Percentiles rank a stretch among this genome's conserved stretches.
phyloP scores from a whole-genome alignment of 2,113 vertebrate species.

The Catharus minimus region DNA sequence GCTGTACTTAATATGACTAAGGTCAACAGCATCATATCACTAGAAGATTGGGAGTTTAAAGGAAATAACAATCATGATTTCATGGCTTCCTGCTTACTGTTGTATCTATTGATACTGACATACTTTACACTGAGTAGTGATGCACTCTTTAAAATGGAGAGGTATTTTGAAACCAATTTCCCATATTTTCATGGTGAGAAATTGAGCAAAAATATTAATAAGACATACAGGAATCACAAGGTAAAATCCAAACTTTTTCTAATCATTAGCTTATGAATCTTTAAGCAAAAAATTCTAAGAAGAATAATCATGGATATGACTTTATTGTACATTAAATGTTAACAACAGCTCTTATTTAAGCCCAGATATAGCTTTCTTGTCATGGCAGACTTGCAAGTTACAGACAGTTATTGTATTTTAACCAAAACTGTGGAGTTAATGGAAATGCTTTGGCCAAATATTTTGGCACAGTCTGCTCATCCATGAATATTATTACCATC shows the following conservation, averaged over 20 bases:
- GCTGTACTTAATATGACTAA: neutral
- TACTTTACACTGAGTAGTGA: neutral
- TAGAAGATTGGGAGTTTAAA: neutral
- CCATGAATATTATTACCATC: neutral
- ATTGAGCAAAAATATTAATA: neutral
- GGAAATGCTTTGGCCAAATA: neutral
- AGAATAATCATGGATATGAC: neutral
- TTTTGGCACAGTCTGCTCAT: neutral
- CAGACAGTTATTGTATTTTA: neutral
- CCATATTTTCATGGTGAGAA: neutral
- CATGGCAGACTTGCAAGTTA: neutral
- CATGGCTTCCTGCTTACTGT: neutral
- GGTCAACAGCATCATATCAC: neutral
- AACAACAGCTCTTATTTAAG: neutral
- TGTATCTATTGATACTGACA: fast-evolving
- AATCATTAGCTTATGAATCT: neutral
- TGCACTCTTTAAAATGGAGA: neutral
- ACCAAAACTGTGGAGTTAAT: neutral
- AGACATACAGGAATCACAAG: neutral
- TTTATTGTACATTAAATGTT: neutral
- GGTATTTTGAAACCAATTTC: neutral
- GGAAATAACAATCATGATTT: neutral
- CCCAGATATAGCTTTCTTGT: neutral
- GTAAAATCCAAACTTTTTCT: neutral
- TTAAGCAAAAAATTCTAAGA: neutral